Evolutionary conservation across 2,888 invertebrate species (phyloP).

Genomic region (Eilema griseolum): DNA sequence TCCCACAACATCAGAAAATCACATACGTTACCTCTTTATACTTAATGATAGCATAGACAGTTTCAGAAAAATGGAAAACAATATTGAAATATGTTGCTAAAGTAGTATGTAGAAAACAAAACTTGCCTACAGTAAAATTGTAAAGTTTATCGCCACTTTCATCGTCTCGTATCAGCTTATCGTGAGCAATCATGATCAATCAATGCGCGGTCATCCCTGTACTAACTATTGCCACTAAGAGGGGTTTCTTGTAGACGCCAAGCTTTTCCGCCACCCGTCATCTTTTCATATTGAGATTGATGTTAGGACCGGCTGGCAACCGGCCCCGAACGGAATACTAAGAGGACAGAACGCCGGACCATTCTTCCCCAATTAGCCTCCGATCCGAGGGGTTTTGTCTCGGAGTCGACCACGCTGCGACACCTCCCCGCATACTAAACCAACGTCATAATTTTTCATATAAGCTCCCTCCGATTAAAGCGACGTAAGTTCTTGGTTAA

Average conservation of each 20-base stretch:
- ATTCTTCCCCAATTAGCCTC: constrained; percentile 82
- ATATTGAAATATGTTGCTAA: neutral
- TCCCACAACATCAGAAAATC: too few relatives aligned
- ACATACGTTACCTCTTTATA: too few relatives aligned
- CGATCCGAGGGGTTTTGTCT: constrained; percentile 75
- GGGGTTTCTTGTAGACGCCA: constrained; percentile 79
- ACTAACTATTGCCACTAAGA: constrained; percentile 73
- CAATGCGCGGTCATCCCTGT: constrained; percentile 63
- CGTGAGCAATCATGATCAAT: constrained; percentile 69
- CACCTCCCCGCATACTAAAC: constrained; percentile 82
- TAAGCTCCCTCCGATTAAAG: constrained; percentile 74
- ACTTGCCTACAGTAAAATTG: neutral
- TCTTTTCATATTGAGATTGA: constrained; percentile 85
- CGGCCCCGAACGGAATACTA: constrained; percentile 79
- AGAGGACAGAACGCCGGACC: constrained; percentile 68
- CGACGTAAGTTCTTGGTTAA: constrained; percentile 55
- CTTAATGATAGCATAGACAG: too few relatives aligned
- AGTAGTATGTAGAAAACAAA: neutral
- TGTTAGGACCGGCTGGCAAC: constrained; percentile 73
- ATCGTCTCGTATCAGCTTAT: constrained; percentile 41
- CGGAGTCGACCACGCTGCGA: constrained; percentile 55
- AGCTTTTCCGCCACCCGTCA: constrained; percentile 81
- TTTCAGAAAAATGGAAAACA: neutral
- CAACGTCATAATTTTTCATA: constrained; percentile 78
- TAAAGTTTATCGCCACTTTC: constrained; percentile 8